Evolutionary conservation across 2,113 vertebrate genomes (phyloP), one percentile per base, ranked within the genome.

Genomic region (Pavo muticus): DNA sequence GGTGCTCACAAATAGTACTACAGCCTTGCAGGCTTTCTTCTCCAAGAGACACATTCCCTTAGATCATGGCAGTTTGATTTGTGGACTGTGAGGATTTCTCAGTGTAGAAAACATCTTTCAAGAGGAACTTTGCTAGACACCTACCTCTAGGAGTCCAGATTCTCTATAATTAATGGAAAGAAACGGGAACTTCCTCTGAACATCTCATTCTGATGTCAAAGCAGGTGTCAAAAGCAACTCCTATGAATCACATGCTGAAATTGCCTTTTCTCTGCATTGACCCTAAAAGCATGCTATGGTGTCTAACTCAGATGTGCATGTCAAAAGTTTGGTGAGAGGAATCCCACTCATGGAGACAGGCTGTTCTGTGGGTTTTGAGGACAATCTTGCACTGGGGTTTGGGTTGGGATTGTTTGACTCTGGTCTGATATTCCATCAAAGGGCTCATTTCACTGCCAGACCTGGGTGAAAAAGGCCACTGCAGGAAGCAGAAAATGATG

Each of bases 241-340:
- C 75, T 61, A 90, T 57, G 37, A 88, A 75, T 90, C 78, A 65
- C 44, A 13, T 42, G 27, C 67, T 91, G 7, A 75, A 90, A 90
- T 63, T 39, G 82, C 3, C 48, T 95, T 85, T 88, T 94, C 78
- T 71, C 85, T 90, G 39, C 78, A 50, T 75, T 87, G 67, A 24
- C 85, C 84, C 71, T 85, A 92, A 90, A 79, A 90, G 59, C 19
- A 1, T 1, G 19, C 44, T 71, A 78, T 37, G 67, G 69, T 19
- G 24, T 42, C 35, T 45, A 27, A 48, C 75, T 93, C 5, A 4
- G 65, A 63, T n/a, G 45, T 74, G n/a, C 27, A 5, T 2, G 5
- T 2, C 0, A 7, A 65, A 79, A 76, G 37, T 86, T 61, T 85
- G 72, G 39, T 48, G 50, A 90, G 82, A 72, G 32, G 59, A 85